Evolutionary conservation across 1,140 invertebrate species (phyloP), one percentile per base, ranked within the genome.

Genomic region (Stegodyphus mimosarum): DNA sequence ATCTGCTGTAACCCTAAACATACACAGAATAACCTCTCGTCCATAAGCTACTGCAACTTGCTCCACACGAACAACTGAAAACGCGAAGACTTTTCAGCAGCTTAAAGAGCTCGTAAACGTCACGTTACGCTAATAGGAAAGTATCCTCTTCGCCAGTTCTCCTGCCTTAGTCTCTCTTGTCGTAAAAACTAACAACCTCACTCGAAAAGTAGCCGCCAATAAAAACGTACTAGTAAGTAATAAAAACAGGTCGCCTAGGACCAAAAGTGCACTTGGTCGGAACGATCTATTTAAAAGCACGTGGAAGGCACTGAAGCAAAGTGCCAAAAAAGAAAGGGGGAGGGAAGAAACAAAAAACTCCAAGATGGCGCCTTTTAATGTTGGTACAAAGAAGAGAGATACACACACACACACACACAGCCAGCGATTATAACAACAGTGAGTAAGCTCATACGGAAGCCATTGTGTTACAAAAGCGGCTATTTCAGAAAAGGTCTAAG

Each of bases 141-240:
- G 55, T 11, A 60, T 15, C 55, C 55, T 15, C 55, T 60, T 60
- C 15, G 55, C 55, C 15, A 60, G 15, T 11, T 11, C 55, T 60
- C 9, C 48, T 52, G 48, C 50, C 50, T 52, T 52, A 13, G 7
- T 17, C 50, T 48, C 71, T 15, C 13, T 73, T 52, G 11, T 48
- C 77, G 66, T 79, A 79, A 79, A 79, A 79, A 79, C 77, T 79
- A 79, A 70, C 77, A 70, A 53, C 66, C 64, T 55, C 77, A 76
- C 77, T 79, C 67, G 50, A 48, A 73, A 70, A 79, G 77, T 79
- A 79, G 67, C 77, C 77, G 33, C 66, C 67, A 79, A 79, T 79
- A 79, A 79, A 79, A 79, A 4, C 11, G 66, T 55, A 79, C 77
- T 79, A 69, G 77, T 70, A 64, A 70, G 66, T 70, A 69, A 79